Conservation (phyloP, 2,797 vertebrate genomes). For the Clarias platycephalus region DNA sequence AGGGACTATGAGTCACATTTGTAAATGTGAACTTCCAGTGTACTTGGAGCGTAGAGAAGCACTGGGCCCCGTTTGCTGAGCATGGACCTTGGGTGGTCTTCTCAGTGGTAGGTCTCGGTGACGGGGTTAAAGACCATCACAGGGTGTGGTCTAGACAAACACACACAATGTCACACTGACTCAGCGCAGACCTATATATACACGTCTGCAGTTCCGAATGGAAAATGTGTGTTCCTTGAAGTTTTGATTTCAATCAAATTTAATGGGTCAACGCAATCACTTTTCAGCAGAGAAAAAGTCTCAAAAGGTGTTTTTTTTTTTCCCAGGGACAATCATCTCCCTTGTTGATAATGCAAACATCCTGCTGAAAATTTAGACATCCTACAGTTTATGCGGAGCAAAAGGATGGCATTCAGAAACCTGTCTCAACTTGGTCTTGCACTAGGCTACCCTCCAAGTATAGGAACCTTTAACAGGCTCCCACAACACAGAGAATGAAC, state of each 20-base stretch:
- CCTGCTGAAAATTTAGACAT: background rate
- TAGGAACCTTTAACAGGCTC: conserved; percentile 31
- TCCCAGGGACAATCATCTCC: background rate
- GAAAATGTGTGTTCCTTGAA: conserved; percentile 7
- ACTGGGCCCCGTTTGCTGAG: conserved; percentile 18
- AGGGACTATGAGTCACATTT: conserved; percentile 33
- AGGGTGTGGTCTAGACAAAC: conserved; percentile 6
- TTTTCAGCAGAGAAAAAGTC: background rate
- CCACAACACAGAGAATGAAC: conserved; percentile 27
- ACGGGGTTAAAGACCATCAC: conserved; percentile 6
- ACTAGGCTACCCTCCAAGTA: conserved; percentile 34
- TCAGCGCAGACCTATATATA: background rate
- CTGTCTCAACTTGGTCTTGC: conserved; percentile 41
- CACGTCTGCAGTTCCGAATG: background rate
- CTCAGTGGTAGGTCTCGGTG: conserved; percentile 44
- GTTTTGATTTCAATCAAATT: background rate
- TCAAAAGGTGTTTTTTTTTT: background rate
- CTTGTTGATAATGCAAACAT: background rate
- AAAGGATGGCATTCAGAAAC: conserved; percentile 20
- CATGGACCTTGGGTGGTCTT: conserved; percentile 30
- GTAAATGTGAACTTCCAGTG: conserved; percentile 20
- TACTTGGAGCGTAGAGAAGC: background rate
- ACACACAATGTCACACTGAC: conserved; percentile 12
- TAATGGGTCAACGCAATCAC: background rate
- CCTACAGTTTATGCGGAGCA: background rate